Conservation (phyloP, 2,113 vertebrate genomes). For the Centropristis striata region DNA sequence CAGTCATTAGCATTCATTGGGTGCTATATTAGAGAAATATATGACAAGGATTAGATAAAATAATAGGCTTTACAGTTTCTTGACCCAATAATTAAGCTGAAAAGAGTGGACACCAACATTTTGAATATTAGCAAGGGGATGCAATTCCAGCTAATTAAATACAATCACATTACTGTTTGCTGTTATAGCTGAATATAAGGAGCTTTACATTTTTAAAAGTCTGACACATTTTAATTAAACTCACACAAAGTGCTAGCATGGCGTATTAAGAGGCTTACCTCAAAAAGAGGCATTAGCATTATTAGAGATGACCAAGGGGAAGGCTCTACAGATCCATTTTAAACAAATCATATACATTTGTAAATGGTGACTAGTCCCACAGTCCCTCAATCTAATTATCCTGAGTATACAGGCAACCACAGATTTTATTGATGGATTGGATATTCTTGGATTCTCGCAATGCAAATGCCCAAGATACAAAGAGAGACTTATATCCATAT, state of each 20-base stretch:
- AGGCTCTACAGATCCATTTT: neutral
- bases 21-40: neutral
- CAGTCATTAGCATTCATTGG: neutral
- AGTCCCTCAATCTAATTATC: constrained; percentile 5
- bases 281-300: neutral
- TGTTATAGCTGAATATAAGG: neutral
- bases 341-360: constrained; percentile 14
- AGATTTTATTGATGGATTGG: constrained; percentile 1
- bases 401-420: too few relatives aligned
- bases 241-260: neutral
- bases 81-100: neutral
- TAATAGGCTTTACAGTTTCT: neutral
- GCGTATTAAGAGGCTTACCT: constrained; percentile 3
- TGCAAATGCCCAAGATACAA: neutral
- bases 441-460: constrained; percentile 5
- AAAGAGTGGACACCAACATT: neutral
- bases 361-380: neutral
- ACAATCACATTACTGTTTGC: neutral
- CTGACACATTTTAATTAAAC: constrained; percentile 7
- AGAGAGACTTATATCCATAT: neutral
- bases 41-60: neutral
- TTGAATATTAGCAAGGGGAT: neutral
- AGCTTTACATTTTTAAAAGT: constrained; percentile 9
- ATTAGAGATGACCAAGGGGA: neutral
- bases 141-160: neutral